These are phyloP conservation scores for Danio aesculapii DNA, from an alignment of 2,797 vertebrate species.

Conservation along the genomic window DNA sequence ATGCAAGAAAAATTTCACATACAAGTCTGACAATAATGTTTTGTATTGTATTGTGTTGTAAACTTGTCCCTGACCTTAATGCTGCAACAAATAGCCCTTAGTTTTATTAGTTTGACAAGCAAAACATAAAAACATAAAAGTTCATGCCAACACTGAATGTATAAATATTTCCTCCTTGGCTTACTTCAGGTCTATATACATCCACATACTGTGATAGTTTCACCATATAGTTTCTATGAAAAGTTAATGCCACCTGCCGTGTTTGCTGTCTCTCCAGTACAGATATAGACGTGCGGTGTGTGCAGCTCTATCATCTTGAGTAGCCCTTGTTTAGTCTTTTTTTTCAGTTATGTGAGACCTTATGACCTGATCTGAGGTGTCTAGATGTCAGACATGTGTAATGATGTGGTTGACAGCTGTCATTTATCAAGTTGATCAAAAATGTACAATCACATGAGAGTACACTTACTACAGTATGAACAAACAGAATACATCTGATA, in stretches of 20 bases:
- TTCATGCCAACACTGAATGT: neutral
- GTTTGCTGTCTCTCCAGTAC: neutral
- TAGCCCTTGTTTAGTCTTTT: neutral
- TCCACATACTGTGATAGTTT: neutral
- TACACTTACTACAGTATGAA: conserved; percentile 69
- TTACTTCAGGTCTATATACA: neutral
- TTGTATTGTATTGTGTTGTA: too few relatives aligned
- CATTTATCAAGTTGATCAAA: conserved; percentile 82
- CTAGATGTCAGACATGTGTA: conserved; percentile 75
- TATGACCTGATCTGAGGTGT: conserved; percentile 72
- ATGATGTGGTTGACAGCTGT: conserved; percentile 76
- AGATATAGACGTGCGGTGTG: neutral
- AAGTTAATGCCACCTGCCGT: neutral
- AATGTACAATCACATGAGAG: conserved; percentile 76
- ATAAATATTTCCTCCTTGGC: neutral
- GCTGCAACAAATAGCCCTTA: too few relatives aligned
- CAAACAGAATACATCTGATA: conserved; percentile 71
- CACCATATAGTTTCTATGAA: neutral
- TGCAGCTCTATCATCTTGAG: neutral
- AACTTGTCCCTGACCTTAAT: too few relatives aligned
- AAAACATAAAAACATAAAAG: too few relatives aligned
- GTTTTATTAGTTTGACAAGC: too few relatives aligned
- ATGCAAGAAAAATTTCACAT: too few relatives aligned
- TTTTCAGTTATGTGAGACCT: conserved; percentile 51
- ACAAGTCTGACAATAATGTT: too few relatives aligned